Evolutionary conservation across 2,113 vertebrate genomes (phyloP).

Genomic region (Melanerpes aurifrons): DNA sequence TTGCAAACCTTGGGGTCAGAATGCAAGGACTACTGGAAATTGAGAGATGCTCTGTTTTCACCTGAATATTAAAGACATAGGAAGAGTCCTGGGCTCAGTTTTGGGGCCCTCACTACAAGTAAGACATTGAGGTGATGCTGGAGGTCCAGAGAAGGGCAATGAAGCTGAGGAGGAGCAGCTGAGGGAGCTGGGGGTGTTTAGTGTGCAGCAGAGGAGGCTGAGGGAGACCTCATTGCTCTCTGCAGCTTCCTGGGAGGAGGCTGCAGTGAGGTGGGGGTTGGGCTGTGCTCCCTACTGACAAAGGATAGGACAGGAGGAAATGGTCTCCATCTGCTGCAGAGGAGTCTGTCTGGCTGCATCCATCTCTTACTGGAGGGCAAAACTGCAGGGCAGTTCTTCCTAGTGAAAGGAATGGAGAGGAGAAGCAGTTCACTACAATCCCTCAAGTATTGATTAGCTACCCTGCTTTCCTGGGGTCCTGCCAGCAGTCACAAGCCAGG

Average conservation of each 20-base stretch:
- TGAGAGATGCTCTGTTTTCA: not conserved
- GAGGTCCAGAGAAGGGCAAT: no score
- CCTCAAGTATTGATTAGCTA: not conserved
- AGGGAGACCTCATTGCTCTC: no score
- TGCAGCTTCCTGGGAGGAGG: no score
- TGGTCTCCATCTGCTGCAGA: not conserved
- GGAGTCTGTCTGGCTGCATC: not conserved
- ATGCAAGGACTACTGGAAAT: not conserved
- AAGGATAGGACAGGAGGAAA: no score
- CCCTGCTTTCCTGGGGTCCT: not conserved
- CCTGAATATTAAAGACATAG: not conserved
- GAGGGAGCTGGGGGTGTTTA: no score
- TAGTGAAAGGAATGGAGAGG: not conserved
- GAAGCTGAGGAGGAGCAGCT: no score
- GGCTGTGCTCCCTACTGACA: no score
- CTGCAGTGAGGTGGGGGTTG: no score
- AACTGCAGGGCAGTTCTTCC: not conserved
- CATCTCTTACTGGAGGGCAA: not conserved
- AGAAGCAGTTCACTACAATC: not conserved
- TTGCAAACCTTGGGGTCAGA: not conserved
- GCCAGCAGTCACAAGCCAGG: not conserved
- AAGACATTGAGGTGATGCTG: no score
- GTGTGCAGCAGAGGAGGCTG: no score
- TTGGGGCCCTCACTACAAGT: no score
- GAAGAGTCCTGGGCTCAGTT: no score